Percentiles rank a stretch among this genome's conserved stretches.
These are phyloP conservation scores for Urocyon cinereoargenteus DNA, from an alignment of 2,797 vertebrate species.

Conservation along the genomic window DNA sequence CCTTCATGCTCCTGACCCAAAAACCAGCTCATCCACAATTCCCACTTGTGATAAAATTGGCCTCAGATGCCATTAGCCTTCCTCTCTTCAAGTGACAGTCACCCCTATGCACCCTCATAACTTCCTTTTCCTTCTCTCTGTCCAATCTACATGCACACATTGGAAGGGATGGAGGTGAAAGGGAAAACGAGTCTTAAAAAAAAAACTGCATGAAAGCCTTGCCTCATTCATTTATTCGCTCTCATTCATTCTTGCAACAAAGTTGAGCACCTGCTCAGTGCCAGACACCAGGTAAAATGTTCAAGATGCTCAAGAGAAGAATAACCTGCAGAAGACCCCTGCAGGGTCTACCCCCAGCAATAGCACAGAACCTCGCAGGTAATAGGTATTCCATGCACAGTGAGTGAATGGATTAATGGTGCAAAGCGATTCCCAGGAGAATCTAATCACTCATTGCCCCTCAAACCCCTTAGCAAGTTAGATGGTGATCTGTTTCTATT, in stretches of 20 bases:
- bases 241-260: background rate
- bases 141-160: background rate
- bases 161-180: background rate
- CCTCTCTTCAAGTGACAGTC: background rate
- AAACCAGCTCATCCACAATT: background rate
- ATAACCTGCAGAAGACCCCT: background rate
- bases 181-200: background rate
- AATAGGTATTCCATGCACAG: background rate
- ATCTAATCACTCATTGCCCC: background rate
- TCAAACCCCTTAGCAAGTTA: background rate
- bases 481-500: background rate
- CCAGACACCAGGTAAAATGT: fast-evolving
- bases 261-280: background rate
- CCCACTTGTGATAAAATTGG: background rate
- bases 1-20: conserved; percentile 28
- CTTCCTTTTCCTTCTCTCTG: background rate
- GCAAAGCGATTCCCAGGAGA: background rate
- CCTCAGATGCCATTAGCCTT: background rate
- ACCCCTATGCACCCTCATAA: background rate
- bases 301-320: background rate
- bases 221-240: background rate
- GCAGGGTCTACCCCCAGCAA: background rate
- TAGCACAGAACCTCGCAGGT: background rate
- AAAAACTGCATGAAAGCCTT: background rate
- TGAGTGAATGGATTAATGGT: background rate